Evolutionary conservation across 2,113 vertebrate genomes (phyloP).

Genomic region (Coreoperca whiteheadi): DNA sequence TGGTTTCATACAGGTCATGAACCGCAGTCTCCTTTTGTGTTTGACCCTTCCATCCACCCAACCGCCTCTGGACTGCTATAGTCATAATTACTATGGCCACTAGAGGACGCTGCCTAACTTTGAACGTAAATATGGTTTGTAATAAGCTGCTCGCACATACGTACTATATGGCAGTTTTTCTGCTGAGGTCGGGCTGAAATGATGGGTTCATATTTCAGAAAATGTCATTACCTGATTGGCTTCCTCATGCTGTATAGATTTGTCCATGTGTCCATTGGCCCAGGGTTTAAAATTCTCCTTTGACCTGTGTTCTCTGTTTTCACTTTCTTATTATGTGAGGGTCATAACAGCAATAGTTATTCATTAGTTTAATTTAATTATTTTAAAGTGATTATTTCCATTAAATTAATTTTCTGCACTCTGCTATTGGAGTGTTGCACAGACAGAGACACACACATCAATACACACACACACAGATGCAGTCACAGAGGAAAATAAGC

Average conservation of each 20-base stretch:
- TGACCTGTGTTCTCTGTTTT: neutral
- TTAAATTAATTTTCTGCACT: slow-evolving; percentile 21
- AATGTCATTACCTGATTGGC: neutral
- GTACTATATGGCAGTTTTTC: too few relatives aligned
- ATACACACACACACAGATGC: neutral
- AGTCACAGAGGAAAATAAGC: slow-evolving; percentile 17
- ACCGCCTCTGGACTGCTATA: too few relatives aligned
- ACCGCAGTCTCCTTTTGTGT: too few relatives aligned
- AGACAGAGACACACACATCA: neutral
- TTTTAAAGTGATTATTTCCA: slow-evolving; percentile 19
- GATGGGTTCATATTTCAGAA: too few relatives aligned
- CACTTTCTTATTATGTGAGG: too few relatives aligned
- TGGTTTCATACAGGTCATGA: too few relatives aligned
- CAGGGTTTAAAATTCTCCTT: neutral
- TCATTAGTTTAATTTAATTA: neutral
- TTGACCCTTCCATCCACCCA: too few relatives aligned
- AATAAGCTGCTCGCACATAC: too few relatives aligned
- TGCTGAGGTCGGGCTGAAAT: too few relatives aligned
- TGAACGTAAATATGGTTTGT: too few relatives aligned
- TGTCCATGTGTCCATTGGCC: neutral
- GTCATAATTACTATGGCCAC: too few relatives aligned
- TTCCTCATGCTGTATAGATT: neutral
- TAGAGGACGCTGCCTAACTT: too few relatives aligned
- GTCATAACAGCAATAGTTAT: neutral
- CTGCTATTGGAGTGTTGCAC: slow-evolving; percentile 13